phyloP scores from a whole-genome alignment of 2,113 vertebrate genomes.

The Lepidothrix coronata region DNA sequence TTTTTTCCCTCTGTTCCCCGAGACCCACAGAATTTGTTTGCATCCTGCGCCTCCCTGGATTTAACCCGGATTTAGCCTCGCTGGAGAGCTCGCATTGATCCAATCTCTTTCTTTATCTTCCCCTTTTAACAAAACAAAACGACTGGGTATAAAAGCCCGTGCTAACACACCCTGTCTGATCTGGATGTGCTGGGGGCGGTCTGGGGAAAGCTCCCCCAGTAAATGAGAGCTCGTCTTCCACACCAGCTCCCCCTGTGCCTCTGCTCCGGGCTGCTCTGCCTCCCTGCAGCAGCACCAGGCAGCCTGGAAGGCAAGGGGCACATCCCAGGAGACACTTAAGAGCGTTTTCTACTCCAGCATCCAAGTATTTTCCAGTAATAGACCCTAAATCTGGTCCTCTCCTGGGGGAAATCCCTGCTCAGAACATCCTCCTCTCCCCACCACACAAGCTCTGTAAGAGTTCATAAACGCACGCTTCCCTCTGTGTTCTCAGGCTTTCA shows the following conservation, averaged over 20 bases:
- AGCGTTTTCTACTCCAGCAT: not conserved
- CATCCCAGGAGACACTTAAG: not conserved
- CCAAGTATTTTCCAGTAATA: not conserved
- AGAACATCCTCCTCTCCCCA: not conserved
- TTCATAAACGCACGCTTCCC: not conserved
- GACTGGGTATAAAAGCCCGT: not conserved
- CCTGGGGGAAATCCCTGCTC: not conserved
- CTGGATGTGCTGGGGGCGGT: rapidly evolving
- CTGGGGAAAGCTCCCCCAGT: not conserved
- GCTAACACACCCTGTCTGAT: not conserved
- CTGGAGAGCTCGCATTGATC: not conserved
- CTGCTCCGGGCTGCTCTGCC: not conserved
- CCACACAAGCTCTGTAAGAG: not conserved
- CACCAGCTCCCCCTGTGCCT: rapidly evolving
- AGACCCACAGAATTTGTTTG: not conserved
- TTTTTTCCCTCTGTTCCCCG: not conserved
- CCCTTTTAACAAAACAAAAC: not conserved
- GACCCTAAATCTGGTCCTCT: not conserved
- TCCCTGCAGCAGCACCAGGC: not conserved
- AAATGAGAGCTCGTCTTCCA: rapidly evolving
- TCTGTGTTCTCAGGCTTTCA: not conserved
- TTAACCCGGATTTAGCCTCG: not conserved
- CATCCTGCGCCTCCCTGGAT: not conserved
- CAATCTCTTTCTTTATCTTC: not conserved
- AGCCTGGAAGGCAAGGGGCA: not conserved